Percentiles rank a stretch among this genome's conserved stretches.
These are phyloP conservation scores for Natator depressus DNA, from an alignment of 2,113 vertebrate genomes.

Conservation along the genomic window DNA sequence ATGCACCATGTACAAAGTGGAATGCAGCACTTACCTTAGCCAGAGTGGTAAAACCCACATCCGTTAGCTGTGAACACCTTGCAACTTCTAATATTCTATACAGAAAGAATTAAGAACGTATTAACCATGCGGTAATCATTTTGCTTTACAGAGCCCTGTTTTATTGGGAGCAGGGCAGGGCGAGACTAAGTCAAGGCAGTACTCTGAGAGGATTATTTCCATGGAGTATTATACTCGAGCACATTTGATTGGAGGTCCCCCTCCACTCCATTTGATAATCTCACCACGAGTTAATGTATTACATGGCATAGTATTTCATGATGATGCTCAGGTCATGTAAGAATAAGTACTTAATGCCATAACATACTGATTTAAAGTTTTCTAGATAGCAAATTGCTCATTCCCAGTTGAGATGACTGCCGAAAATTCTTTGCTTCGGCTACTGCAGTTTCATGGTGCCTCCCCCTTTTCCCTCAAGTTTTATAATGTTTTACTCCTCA, in stretches of 20 bases:
- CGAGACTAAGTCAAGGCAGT: neutral
- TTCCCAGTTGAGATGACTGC: conserved; percentile 38
- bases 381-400: conserved; percentile 24
- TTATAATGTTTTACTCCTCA: neutral
- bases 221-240: conserved; percentile 7
- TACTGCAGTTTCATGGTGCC: neutral
- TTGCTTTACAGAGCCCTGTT: neutral
- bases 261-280: neutral
- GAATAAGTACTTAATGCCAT: neutral
- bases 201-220: neutral
- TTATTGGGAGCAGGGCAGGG: neutral
- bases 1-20: rapidly evolving
- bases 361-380: neutral
- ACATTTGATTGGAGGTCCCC: neutral
- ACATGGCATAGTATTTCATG: neutral
- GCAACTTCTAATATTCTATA: conserved; percentile 97
- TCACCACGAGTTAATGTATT: neutral
- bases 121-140: neutral
- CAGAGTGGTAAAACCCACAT: conserved; percentile 95
- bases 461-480: neutral
- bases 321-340: neutral
- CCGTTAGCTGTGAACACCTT: conserved; percentile 96
- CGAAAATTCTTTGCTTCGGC: neutral
- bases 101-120: neutral
- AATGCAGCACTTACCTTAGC: conserved; percentile 87